Evolutionary conservation across 2,113 vertebrate genomes (phyloP), one percentile per base, ranked within the genome.

Genomic region (Micronycteris hirsuta): DNA sequence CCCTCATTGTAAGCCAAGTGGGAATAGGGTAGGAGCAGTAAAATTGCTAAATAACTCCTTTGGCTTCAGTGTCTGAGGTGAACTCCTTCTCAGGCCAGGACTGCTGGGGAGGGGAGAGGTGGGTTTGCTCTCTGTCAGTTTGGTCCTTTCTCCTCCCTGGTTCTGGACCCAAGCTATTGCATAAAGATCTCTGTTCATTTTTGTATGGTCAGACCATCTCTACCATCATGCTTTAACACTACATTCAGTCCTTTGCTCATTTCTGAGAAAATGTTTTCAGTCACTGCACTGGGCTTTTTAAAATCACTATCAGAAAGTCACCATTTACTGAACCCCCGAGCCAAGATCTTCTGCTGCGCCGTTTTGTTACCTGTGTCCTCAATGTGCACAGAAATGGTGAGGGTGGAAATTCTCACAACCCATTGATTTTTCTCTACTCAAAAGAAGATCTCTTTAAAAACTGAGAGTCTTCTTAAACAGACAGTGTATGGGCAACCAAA

Each of bases 11-110:
- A 61, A 95, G 83, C 61, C 94, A 96, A 94, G 70, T 26, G 83
- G 96, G 88, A 96, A 96, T 19, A 24, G 67, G 9, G 77, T 3
- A 9, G 70, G 88, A 96, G 54, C 71, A 68, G 56, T 92, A 82
- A 82, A 73, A 84, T 91, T 84, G 58, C 84, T 86, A 96, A 96
- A 92, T 96, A 54, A 86, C 74, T 89, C 45, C 68, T 88, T 91
- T 47, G 93, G 43, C 36, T 63, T 52, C 43, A n/a, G 81, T 3
- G 14, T 89, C 82, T 85, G 41, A 93, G 10, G 36, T 20, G 36
- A 7, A 19, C 84, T 68, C 47, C 78, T 41, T 85, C 24, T 31
- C 85, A 28, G 36, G 54, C 88, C 52, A 36, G 36, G 20, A 68
- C 19, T 56, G 26, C n/a, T 47, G 73, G 11, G 84, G 15, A 71